These are phyloP conservation scores for Zhengitettix transpicula DNA, from an alignment of 2,888 invertebrate genomes.

Conservation along the genomic window DNA sequence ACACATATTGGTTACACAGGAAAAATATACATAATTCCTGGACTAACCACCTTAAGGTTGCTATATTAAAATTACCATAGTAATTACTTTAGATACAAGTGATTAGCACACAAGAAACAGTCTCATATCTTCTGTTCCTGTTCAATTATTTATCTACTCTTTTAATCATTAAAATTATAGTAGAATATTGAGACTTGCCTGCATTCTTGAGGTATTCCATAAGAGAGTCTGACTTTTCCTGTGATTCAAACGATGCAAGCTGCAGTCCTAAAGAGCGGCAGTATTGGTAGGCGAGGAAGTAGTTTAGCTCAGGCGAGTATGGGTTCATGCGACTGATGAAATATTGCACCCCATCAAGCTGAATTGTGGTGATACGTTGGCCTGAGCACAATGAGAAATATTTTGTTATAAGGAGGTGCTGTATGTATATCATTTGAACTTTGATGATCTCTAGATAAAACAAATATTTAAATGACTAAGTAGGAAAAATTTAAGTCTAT, in stretches of 20 bases:
- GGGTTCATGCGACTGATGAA: slow-evolving; percentile 78
- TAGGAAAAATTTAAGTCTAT: too few species aligned
- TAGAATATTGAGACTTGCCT: slow-evolving; percentile 31
- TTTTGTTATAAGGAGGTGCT: background rate
- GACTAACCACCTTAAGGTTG: too few species aligned
- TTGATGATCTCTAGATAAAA: background rate
- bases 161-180: too few species aligned
- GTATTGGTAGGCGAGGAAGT: slow-evolving; percentile 74
- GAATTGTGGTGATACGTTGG: slow-evolving; percentile 74
- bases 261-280: slow-evolving; percentile 74
- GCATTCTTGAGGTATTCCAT: slow-evolving; percentile 67
- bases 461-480: too few species aligned
- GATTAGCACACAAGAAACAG: too few species aligned
- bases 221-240: slow-evolving; percentile 73
- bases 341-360: slow-evolving; percentile 70
- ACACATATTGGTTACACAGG: too few species aligned
- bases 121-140: too few species aligned
- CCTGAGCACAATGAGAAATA: slow-evolving; percentile 34
- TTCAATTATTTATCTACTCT: too few species aligned
- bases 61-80: too few species aligned
- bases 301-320: slow-evolving; percentile 71
- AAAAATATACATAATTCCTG: too few species aligned
- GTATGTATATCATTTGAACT: background rate
- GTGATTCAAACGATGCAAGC: slow-evolving; percentile 69
- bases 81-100: too few species aligned